phyloP scores from a whole-genome alignment of 2,113 vertebrate genomes.

The Montifringilla adamsi region DNA sequence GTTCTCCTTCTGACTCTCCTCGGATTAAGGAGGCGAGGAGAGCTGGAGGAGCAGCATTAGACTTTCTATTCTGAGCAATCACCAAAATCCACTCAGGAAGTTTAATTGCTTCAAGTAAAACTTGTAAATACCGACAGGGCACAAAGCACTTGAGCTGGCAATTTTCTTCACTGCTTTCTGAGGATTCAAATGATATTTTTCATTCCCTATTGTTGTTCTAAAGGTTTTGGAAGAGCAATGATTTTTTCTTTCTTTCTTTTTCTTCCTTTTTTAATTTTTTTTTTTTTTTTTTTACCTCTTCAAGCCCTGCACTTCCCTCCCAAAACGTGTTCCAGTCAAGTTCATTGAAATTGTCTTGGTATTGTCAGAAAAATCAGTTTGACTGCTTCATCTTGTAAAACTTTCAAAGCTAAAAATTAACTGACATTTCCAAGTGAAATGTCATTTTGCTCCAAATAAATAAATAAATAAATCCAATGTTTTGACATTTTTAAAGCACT shows the following conservation, averaged over 20 bases:
- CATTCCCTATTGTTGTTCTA: background rate
- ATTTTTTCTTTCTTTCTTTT: too few species aligned
- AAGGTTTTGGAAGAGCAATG: background rate
- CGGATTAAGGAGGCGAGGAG: background rate
- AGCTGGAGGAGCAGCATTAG: background rate
- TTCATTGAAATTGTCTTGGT: background rate
- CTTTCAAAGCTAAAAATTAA: constrained; percentile 56
- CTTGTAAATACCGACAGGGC: background rate
- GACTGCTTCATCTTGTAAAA: constrained; percentile 54
- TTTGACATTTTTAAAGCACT: constrained; percentile 59
- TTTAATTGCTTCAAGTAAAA: constrained; percentile 40
- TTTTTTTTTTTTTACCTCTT: background rate
- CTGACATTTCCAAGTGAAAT: constrained; percentile 67
- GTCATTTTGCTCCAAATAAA: constrained; percentile 58
- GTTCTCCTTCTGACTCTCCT: background rate
- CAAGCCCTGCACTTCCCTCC: background rate
- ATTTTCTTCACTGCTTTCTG: background rate
- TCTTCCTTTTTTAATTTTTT: background rate
- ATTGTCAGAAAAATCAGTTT: constrained; percentile 43
- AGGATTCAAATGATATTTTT: background rate
- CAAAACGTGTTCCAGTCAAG: background rate
- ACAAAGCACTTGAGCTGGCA: background rate
- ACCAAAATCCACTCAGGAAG: background rate
- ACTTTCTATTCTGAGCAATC: background rate
- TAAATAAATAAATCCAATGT: constrained; percentile 54